Conservation (phyloP, 2,888 invertebrate species). For the Pantelozetes paolii region DNA sequence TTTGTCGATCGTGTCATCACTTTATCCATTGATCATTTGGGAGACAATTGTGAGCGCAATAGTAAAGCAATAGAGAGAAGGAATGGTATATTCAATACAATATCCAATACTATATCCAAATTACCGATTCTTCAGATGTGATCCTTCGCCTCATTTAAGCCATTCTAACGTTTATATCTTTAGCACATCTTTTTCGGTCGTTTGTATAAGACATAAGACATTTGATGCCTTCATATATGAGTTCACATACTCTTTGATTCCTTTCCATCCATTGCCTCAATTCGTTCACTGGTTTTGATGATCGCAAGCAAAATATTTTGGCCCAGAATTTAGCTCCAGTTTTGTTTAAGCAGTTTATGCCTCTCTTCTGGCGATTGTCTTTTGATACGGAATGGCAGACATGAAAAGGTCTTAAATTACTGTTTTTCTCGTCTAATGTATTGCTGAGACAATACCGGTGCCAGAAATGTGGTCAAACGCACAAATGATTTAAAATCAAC, state of each 20-base stretch:
- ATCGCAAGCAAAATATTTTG: not conserved
- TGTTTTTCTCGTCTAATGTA: slow-evolving; percentile 15
- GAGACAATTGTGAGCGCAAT: slow-evolving; percentile 31
- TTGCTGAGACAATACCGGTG: not conserved
- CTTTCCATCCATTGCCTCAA: not conserved
- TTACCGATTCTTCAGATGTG: slow-evolving; percentile 33
- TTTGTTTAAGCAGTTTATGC: not conserved
- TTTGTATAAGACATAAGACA: slow-evolving; percentile 37
- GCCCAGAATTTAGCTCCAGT: not conserved
- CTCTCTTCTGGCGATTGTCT: not conserved
- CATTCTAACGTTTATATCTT: slow-evolving; percentile 28
- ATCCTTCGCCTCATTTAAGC: slow-evolving; percentile 35
- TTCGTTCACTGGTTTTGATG: not conserved
- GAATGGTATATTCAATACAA: no score
- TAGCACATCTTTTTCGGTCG: slow-evolving; percentile 22
- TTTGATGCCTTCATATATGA: slow-evolving; percentile 2
- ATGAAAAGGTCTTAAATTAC: not conserved
- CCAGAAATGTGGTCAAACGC: slow-evolving; percentile 16
- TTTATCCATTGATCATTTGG: slow-evolving; percentile 32
- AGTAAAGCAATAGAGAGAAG: no score
- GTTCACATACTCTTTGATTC: not conserved
- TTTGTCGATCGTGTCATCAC: slow-evolving; percentile 18
- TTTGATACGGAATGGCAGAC: not conserved
- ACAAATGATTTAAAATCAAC: slow-evolving; percentile 6
- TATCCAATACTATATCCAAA: slow-evolving; percentile 36